phyloP scores from a whole-genome alignment of 2,797 vertebrate species.

The Intellagama lesueurii region DNA sequence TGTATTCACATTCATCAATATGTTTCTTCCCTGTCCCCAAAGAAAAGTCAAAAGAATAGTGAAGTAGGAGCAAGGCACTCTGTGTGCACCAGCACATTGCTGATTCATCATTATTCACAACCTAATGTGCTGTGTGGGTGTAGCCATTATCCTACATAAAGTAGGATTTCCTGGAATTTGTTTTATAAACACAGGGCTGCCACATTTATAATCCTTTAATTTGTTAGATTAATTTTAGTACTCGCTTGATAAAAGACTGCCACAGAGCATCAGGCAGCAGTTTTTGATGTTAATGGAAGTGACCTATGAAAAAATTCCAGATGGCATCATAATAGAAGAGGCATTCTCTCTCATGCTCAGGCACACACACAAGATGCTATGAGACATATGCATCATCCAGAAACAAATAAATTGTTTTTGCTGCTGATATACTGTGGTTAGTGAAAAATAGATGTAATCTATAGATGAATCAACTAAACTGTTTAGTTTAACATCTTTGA shows the following conservation, averaged over 20 bases:
- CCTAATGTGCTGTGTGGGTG: background rate
- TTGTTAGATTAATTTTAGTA: background rate
- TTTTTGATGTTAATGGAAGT: background rate
- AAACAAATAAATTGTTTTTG: background rate
- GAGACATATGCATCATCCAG: background rate
- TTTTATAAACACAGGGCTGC: background rate
- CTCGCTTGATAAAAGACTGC: background rate
- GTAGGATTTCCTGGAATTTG: background rate
- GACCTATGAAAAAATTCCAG: background rate
- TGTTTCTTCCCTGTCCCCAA: too few species aligned
- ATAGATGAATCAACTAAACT: too few species aligned
- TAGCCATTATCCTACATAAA: background rate
- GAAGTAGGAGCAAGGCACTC: background rate
- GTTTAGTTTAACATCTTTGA: background rate
- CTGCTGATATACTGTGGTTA: too few species aligned
- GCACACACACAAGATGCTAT: background rate
- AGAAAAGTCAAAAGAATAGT: background rate
- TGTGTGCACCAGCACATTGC: background rate
- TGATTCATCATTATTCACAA: background rate
- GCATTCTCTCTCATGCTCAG: background rate
- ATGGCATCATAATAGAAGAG: background rate
- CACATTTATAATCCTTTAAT: background rate
- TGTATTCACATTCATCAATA: too few species aligned
- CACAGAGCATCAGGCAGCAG: background rate
- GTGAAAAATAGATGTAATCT: too few species aligned